A percentile compares a stretch with the other conserved stretches of the same genome.
Evolutionary conservation across 2,797 vertebrate genomes (phyloP).

Genomic region (Phyllotis vaccarum): DNA sequence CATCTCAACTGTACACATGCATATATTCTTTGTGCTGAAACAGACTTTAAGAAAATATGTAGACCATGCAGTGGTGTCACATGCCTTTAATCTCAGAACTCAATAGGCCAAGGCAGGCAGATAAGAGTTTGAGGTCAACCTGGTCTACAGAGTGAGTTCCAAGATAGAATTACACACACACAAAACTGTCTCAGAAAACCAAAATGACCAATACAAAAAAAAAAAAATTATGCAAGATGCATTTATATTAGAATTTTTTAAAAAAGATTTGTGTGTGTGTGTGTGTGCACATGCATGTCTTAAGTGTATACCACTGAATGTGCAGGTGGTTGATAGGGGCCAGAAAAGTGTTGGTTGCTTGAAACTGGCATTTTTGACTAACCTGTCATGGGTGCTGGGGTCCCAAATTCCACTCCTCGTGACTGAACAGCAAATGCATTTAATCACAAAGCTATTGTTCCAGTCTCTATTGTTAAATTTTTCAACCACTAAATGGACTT

Average conservation of each 20-base stretch:
- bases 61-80: neutral
- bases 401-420: neutral
- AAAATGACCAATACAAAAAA: neutral
- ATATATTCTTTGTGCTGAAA: neutral
- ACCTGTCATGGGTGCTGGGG: neutral
- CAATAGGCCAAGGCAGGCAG: neutral
- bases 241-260: neutral
- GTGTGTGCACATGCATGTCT: neutral
- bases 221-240: neutral
- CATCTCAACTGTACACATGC: neutral
- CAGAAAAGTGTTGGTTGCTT: neutral
- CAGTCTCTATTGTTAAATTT: neutral
- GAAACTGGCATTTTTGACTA: neutral
- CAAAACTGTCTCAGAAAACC: neutral
- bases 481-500: constrained; percentile 36
- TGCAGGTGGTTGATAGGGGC: neutral
- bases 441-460: neutral
- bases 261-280: neutral
- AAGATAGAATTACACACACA: neutral
- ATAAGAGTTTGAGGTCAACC: neutral
- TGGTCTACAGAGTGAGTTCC: neutral
- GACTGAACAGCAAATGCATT: neutral
- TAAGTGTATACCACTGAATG: neutral
- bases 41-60: neutral
- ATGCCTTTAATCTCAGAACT: neutral